Base-by-base conservation (phyloP, 1,140 invertebrate genomes). In the Manduca sexta region DNA sequence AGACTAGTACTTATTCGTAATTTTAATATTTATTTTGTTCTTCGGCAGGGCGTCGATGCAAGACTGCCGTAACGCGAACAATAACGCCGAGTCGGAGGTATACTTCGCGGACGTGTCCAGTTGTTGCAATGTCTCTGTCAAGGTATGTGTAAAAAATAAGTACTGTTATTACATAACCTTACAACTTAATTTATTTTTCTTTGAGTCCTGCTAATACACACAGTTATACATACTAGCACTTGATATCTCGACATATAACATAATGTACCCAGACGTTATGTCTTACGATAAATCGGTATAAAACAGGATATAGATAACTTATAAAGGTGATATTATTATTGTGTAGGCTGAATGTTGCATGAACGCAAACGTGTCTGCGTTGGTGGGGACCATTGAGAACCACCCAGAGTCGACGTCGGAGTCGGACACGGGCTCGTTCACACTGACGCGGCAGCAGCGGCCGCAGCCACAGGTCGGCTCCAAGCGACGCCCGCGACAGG, bases 21-120 rank as follows among this genome's bases (percentile, higher is more conserved):
- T 26, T 0, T 26, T 26, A 26, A 26, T 8, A 3, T 26, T 26
- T 26, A 3, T 2, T 21, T 0, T 26, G 21, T 26, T 0, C 10
- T 30, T 7, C 49, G 40, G 0, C 56, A 84, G 80, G 40, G 59
- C 76, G 3, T 78, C 75, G 6, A 71, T 81, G 60, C 77, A 80
- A 41, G 76, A 82, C n/a, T 78, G 76, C 34, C 66, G 79, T 3
- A 69, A 43, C 0, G 57, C 34, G 1, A 77, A 68, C 16, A 89
- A 89, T 57, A 87, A 89, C n/a, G 87, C 90, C 0, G 90, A 91
- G 53, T 94, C 93, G 2, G 94, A 95, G 78, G 88, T 95, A 1
- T 95, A 95, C 68, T 95, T 95, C 70, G 93, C 93, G 1, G 93
- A 95, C 64, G 93, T 94, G 0, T 94, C 93, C n/a, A 95, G 93